Base-by-base conservation (phyloP, 1,140 invertebrate species). In the Ganaspis sp. region DNA sequence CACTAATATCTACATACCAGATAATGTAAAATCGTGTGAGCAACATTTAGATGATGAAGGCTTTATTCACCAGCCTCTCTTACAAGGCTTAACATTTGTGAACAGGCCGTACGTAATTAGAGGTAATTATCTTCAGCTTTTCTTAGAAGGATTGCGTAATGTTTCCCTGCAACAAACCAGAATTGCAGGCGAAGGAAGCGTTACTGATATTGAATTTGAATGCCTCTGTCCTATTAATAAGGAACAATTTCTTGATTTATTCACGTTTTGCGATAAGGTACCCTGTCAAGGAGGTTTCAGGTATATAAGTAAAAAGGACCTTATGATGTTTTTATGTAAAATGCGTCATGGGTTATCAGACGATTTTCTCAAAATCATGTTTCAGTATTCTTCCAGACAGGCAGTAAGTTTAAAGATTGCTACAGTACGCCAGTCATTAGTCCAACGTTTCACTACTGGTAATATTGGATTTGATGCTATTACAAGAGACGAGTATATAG, bases 271-370 rank as follows among this genome's bases (percentile, higher is more conserved):
- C 38, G 64, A 79, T 9, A 38, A 15, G 71, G 71, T 76, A 2
- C 71, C 64, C 17, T 8, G 9, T 23, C 15, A 12, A 40, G 23
- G 34, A 73, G 71, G 73, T 26, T 15, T 69, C 37, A 75, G 69
- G 9, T 40, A 71, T 49, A 54, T 76, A 1, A 77, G 21, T 12
- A 81, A 72, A 73, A 71, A 75, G 37, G 23, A 78, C 21, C 26
- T 77, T 11, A 15, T 79, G 19, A 64, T 29, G 12, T 79, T 77
- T 69, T 72, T 81, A 53, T 78, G 73, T n/a, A 80, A 82, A 76
- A 38, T 76, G 19, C 69, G 75, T 11, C 80, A 82, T 71, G 71
- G 80, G 6, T 29, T 79, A 15, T 54, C 69, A 21, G 75, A 82
- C 64, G 73, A 75, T 45, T 82, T 79, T 69, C 64, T 79, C 6